A percentile compares a stretch with the other conserved stretches of the same genome.
phyloP scores from a whole-genome alignment of 2,888 invertebrate species.

The Eurytoma californica region DNA sequence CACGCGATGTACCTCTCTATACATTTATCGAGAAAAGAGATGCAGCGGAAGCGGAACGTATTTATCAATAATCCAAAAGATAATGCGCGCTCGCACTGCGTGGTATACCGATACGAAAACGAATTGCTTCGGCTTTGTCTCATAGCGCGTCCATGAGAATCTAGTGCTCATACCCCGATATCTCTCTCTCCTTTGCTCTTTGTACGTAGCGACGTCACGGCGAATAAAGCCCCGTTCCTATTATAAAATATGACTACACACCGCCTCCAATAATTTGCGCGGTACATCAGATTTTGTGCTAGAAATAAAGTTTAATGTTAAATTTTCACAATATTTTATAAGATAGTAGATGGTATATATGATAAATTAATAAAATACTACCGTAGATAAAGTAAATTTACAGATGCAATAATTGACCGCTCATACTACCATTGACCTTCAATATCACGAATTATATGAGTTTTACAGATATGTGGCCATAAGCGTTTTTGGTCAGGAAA shows the following conservation, averaged over 20 bases:
- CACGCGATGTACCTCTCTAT: background rate
- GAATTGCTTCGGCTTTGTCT: conserved; percentile 57
- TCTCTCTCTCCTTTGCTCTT: background rate
- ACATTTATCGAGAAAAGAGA: background rate
- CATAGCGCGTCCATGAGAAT: conserved; percentile 55
- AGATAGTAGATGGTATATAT: too few species aligned
- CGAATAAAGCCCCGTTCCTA: conserved; percentile 55
- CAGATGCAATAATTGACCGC: too few species aligned
- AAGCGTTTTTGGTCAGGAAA: too few species aligned
- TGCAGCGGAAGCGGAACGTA: conserved; percentile 57
- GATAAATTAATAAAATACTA: too few species aligned
- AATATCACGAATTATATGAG: too few species aligned
- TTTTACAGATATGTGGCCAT: too few species aligned
- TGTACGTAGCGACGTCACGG: background rate
- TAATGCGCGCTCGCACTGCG: conserved; percentile 54
- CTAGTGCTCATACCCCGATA: conserved; percentile 49
- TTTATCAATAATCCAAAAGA: conserved; percentile 65
- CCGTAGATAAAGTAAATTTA: too few species aligned
- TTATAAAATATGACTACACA: conserved; percentile 57
- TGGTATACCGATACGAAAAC: conserved; percentile 57
- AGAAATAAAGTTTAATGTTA: conserved; percentile 5
- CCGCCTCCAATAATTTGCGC: conserved; percentile 58
- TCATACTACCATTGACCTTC: too few species aligned
- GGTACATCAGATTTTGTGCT: conserved; percentile 16
- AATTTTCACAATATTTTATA: too few species aligned